Base-by-base conservation (phyloP, 2,797 vertebrate genomes). In the Rhadinocentrus ornatus region DNA sequence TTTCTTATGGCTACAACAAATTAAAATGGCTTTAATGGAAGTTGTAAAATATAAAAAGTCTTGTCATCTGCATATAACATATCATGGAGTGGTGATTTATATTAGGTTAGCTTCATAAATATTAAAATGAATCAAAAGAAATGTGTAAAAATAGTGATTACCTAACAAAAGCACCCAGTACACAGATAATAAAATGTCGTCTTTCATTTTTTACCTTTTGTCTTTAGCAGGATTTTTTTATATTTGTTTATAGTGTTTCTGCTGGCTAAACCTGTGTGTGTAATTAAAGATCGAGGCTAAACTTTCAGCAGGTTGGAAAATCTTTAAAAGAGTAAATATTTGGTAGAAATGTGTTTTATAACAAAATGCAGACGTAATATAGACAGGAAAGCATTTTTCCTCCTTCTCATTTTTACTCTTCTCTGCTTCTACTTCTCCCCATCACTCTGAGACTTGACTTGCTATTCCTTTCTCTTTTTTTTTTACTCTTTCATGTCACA, bases 251-350 rank as follows among this genome's bases (percentile, higher is more conserved):
- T 39, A n/a, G n/a, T 18, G 53, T 32, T 59, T 64, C 54, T 61
- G 41, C 26, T 15, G 46, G 13, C 13, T 58, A 53, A 61, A 16
- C 34, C 54, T 48, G 34, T 62, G 52, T 66, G 31, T 26, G 34
- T 59, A 69, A 29, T 41, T 60, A 18, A 69, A 37, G 64, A 59
- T 1, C 29, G 60, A 37, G 11, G 15, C 46, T 64, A 63, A 69
- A 61, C 71, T 75, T 71, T 74, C 64, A 69, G 68, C 35, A 22
- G 54, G 53, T 39, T 32, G 16, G 31, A 53, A 59, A 54, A 62
- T 13, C 39, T 81, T 66, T 78, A 73, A n/a, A 83, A 71, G 78
- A 71, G 31, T 39, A 4, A 15, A 3, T 3, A 3, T 69, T 64
- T 52, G 63, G 55, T 53, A 16, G 44, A 73, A 62, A 69, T 1